A percentile compares a stretch with the other conserved stretches of the same genome.
These are phyloP conservation scores for Sapajus apella DNA, from an alignment of 2,113 vertebrate genomes.

Conservation along the genomic window DNA sequence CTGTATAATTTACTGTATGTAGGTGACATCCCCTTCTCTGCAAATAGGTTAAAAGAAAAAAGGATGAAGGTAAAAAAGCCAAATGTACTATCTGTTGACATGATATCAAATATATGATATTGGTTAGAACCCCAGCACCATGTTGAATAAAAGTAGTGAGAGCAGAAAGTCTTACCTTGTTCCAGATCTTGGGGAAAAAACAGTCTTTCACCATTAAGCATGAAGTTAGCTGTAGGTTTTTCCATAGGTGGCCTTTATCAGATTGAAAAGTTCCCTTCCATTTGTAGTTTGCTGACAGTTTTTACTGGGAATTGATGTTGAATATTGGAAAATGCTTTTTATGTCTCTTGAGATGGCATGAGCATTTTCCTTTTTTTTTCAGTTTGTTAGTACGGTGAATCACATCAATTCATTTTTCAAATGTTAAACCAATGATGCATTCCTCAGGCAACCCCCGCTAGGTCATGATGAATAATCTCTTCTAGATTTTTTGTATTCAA, in stretches of 20 bases:
- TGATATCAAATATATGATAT: background rate
- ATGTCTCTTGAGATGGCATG: background rate
- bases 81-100: background rate
- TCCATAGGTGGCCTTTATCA: background rate
- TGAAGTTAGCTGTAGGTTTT: background rate
- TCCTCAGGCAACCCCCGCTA: background rate
- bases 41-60: background rate
- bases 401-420: background rate
- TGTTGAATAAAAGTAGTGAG: background rate
- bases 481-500: background rate
- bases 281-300: background rate
- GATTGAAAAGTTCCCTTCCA: background rate
- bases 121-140: background rate
- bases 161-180: background rate
- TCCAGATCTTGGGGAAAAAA: background rate
- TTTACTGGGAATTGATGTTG: background rate
- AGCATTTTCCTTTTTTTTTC: background rate
- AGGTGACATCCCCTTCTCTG: background rate
- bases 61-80: background rate
- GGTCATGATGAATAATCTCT: background rate
- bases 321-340: background rate
- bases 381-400: background rate
- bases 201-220: background rate
- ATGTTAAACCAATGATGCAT: background rate
- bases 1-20: background rate